phyloP scores from a whole-genome alignment of 2,113 vertebrate species.

The Thunnus maccoyii region DNA sequence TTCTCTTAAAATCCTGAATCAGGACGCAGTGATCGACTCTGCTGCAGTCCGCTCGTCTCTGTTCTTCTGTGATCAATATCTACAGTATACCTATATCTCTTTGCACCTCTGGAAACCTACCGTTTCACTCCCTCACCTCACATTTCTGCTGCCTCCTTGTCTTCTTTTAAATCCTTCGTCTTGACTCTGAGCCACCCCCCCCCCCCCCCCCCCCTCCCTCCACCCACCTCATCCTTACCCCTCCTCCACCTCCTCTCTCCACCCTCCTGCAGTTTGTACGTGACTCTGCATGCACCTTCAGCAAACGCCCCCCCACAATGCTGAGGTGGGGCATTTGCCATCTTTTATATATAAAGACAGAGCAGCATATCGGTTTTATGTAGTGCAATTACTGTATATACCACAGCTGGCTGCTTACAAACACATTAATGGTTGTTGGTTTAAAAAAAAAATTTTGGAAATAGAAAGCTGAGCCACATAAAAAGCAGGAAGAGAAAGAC shows the following conservation, averaged over 20 bases:
- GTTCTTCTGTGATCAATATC: slow-evolving; percentile 19
- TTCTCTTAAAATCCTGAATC: not conserved
- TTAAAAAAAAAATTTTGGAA: not conserved
- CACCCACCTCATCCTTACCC: too few species aligned
- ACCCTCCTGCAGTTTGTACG: slow-evolving; percentile 56
- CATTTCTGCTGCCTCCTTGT: not conserved
- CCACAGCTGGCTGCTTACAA: not conserved
- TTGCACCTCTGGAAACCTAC: not conserved
- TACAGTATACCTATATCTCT: not conserved
- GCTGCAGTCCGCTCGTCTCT: slow-evolving; percentile 25
- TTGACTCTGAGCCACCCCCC: not conserved
- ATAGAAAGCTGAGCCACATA: not conserved
- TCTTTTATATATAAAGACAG: not conserved
- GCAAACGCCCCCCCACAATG: slow-evolving; percentile 29
- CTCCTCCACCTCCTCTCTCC: slow-evolving; percentile 9
- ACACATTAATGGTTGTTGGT: not conserved
- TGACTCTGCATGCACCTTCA: slow-evolving; percentile 68
- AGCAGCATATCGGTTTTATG: not conserved
- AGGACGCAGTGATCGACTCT: not conserved
- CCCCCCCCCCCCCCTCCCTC: not conserved
- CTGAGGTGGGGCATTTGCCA: slow-evolving; percentile 54
- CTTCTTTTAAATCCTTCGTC: slow-evolving; percentile 22
- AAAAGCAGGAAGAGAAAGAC: not conserved
- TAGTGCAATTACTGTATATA: not conserved
- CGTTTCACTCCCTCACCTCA: not conserved